Evolutionary conservation across 2,797 vertebrate genomes (phyloP), one percentile per base, ranked within the genome.

Genomic region (Emys orbicularis): DNA sequence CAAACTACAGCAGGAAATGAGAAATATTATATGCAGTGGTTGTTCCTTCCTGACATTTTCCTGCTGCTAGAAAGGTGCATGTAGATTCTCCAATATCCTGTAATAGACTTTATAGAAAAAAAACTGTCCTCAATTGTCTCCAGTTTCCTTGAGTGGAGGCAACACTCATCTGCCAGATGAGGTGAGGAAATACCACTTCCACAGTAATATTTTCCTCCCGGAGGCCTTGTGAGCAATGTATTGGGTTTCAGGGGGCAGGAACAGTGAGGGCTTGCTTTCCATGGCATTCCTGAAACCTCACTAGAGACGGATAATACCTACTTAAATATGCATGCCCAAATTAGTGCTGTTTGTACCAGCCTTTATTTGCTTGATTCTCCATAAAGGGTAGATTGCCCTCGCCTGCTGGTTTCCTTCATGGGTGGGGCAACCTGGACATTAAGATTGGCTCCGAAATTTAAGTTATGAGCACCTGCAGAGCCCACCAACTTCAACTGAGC

Each of bases 321-420:
- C 37, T 74, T 27, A 52, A 0, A 5, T 2, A 27, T 2, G 27
- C 61, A 68, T 89, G 76, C 11, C 34, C 37, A 68, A 18, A n/a
- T 0, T 8, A 81, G n/a, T 85, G 53, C 52, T 85, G 6, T 76
- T 88, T 61, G 53, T 49, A 79, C 29, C 5, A 4, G 1, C 0
- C 1, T 1, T 61, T 68, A n/a, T 19, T 18, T 61, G n/a, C 25
- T 77, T 9, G 9, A 29, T 90, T 19, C 44, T 34, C 29, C 1
- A 0, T 1, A 1, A 8, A 54, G 12, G 12, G 29, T 29, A 44
- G 4, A 8, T 4, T 4, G 37, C 6, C 53, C 72, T 50, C 31
- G 57, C 53, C 81, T 57, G 21, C 37, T 19, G 9, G 16, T 56
- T 47, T 44, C 50, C 3, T 21, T 50, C 23, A 41, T 91, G 84